Base-by-base conservation (phyloP, 2,113 vertebrate species). In the Zonotrichia leucophrys region DNA sequence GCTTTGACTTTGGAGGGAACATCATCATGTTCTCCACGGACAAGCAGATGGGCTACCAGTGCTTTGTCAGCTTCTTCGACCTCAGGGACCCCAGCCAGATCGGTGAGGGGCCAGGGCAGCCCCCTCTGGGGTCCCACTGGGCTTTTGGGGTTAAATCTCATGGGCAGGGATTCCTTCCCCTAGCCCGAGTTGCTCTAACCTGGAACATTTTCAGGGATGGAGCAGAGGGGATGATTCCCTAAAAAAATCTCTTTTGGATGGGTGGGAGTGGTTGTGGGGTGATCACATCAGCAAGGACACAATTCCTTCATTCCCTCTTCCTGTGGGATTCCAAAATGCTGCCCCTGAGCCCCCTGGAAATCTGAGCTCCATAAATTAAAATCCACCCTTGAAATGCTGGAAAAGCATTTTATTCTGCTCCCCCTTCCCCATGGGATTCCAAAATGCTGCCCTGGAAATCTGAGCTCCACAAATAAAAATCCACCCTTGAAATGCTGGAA, bases 21-120 rank as follows among this genome's bases (percentile, higher is more conserved):
- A 99, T 99, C 98, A 98, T 99, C 97, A 99, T 99, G 99, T 99
- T 99, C 82, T 99, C 99, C 84, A 99, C 99, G 4, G 99, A 99
- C 95, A 99, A 99, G 92, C 99, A 99, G 98, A 99, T 99, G 99
- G 99, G 99, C 1, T 99, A 99, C 97, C 99, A 99, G 98, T 99
- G 99, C 72, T 99, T 97, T 15, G 98, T 99, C 78, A 99, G 98
- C 98, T 99, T 98, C 98, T 99, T 99, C 50, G 99, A 99, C 97
- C 98, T 99, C 25, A 96, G 99, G 39, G 99, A 99, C 94, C 97
- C 98, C 18, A 98, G 98, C 97, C 99, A 99, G 97, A 99, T 99
- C 0, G 99, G 99, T 99, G 96, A 59, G 58, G 23, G 22, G 22
- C 22, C 56, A 24, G 56, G 56, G 22, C 0, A 10, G 2, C 33